Evolutionary conservation across 2,797 vertebrate genomes (phyloP).

Genomic region (Myotis findleyi): DNA sequence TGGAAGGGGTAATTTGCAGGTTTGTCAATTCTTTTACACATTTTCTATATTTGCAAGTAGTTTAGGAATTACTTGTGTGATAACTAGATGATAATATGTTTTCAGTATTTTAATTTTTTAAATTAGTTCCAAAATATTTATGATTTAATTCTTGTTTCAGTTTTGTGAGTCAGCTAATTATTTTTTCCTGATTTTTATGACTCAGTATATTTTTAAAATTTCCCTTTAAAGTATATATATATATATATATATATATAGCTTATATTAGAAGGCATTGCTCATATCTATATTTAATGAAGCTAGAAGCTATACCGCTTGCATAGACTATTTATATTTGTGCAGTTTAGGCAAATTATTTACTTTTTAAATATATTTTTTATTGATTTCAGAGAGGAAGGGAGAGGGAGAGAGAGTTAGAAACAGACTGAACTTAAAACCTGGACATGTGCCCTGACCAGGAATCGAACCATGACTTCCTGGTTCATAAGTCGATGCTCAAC

Average conservation of each 20-base stretch:
- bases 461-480: no score
- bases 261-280: neutral
- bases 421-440: no score
- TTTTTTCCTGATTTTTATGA: neutral
- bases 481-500: no score
- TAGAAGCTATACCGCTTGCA: neutral
- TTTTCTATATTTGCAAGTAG: neutral
- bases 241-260: constrained; percentile 16
- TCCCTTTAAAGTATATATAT: constrained; percentile 11
- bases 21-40: constrained; percentile 82
- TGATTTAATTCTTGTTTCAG: neutral
- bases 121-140: constrained; percentile 18
- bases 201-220: neutral
- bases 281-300: neutral
- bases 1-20: constrained; percentile 94
- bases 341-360: constrained; percentile 10
- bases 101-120: constrained; percentile 26
- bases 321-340: neutral
- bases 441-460: no score
- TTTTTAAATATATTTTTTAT: no score
- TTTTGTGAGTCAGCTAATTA: constrained; percentile 44
- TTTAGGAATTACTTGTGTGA: neutral
- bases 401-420: no score
- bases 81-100: constrained; percentile 13
- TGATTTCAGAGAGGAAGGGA: no score